Evolutionary conservation across 2,113 vertebrate genomes (phyloP).

Genomic region (Cnemophilus loriae): DNA sequence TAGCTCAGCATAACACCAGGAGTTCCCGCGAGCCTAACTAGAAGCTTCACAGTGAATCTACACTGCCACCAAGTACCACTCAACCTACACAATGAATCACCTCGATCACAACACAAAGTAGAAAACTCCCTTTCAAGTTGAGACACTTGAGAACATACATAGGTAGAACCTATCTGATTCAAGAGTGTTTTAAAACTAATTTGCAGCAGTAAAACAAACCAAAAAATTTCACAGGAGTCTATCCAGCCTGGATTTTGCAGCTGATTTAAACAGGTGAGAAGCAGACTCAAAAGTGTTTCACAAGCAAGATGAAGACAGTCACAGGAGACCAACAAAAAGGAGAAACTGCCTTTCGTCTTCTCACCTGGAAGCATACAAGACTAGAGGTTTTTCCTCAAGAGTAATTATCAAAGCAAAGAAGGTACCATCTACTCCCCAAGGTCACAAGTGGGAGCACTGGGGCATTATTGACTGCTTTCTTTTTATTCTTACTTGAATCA

Average conservation of each 20-base stretch:
- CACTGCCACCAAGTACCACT: neutral
- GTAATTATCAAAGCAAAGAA: neutral
- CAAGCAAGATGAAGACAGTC: neutral
- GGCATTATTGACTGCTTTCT: neutral
- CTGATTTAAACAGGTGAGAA: neutral
- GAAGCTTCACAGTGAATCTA: neutral
- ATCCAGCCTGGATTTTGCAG: neutral
- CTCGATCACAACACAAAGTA: neutral
- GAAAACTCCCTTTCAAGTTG: neutral
- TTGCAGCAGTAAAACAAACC: neutral
- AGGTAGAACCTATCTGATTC: neutral
- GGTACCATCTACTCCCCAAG: neutral
- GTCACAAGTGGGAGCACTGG: neutral
- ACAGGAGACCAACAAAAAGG: neutral
- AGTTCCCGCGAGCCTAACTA: neutral
- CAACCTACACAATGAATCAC: neutral
- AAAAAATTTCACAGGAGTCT: neutral
- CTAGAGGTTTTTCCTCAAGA: neutral
- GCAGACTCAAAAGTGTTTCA: neutral
- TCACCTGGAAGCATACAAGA: neutral
- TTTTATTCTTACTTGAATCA: neutral
- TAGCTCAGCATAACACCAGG: neutral
- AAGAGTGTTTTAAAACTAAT: neutral
- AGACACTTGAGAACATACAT: neutral
- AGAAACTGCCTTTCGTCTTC: neutral